Percentiles rank a stretch among this genome's conserved stretches.
These are phyloP conservation scores for Cotesia chilonis DNA, from an alignment of 1,140 invertebrate genomes.

Conservation along the genomic window DNA sequence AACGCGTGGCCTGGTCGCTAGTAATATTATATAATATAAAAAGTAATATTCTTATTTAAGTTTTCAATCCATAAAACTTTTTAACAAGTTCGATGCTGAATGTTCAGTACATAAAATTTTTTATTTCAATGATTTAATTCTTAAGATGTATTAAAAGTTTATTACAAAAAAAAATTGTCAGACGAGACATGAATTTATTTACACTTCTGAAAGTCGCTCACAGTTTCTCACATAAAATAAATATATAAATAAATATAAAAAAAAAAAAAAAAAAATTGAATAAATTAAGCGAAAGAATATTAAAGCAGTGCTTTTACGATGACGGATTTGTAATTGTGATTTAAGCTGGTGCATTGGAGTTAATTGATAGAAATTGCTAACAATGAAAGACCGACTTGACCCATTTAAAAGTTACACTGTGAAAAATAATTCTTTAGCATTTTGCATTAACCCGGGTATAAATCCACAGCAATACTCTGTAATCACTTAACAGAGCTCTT, in stretches of 20 bases:
- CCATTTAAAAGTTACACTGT: neutral
- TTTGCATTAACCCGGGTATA: slow-evolving; percentile 5
- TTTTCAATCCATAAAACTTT: no score
- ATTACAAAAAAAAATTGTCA: no score
- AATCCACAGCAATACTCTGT: neutral
- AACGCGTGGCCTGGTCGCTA: no score
- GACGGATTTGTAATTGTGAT: slow-evolving; percentile 11
- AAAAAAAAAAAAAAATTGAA: neutral
- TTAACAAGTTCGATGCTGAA: no score
- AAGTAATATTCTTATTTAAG: no score
- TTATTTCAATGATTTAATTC: no score
- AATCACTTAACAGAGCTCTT: neutral
- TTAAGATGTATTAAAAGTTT: no score
- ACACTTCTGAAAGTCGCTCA: no score
- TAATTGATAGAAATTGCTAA: slow-evolving; percentile 23
- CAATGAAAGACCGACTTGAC: slow-evolving; percentile 15
- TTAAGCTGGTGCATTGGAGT: neutral
- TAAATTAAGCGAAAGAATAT: neutral
- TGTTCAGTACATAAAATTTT: no score
- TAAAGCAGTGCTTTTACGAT: neutral
- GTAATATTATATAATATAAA: no score
- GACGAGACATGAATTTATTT: no score
- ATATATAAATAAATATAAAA: neutral
- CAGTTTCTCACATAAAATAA: no score
- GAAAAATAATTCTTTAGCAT: slow-evolving; percentile 7